These are phyloP conservation scores for Julus scandinavius DNA, from an alignment of 2,888 invertebrate genomes.

Conservation along the genomic window DNA sequence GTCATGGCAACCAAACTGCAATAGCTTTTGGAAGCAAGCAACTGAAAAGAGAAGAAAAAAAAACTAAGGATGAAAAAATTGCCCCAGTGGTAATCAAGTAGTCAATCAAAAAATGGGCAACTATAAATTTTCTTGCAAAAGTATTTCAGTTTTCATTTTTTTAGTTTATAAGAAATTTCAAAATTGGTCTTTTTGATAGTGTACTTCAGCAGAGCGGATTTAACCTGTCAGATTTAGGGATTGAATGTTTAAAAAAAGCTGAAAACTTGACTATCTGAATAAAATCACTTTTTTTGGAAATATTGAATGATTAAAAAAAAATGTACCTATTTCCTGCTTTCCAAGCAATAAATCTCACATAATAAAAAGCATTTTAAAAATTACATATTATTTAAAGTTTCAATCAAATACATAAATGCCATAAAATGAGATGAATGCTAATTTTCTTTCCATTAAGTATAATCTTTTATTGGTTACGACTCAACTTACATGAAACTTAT, in stretches of 20 bases:
- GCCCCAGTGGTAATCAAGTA: not conserved
- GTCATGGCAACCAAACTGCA: not conserved
- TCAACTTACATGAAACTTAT: too few species aligned
- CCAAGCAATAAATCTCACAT: too few species aligned
- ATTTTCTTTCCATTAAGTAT: too few species aligned
- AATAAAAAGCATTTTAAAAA: too few species aligned
- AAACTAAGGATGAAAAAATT: not conserved
- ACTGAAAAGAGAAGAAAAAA: not conserved
- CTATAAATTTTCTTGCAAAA: not conserved
- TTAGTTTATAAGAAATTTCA: not conserved
- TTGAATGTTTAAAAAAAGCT: not conserved
- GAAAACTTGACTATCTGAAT: not conserved
- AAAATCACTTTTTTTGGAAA: not conserved
- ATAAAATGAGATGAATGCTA: too few species aligned
- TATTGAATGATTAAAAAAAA: too few species aligned
- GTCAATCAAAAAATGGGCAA: not conserved
- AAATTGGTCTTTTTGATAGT: not conserved
- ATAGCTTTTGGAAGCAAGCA: not conserved
- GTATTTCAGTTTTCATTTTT: not conserved
- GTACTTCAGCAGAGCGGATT: not conserved
- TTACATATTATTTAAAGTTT: too few species aligned
- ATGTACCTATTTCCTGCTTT: too few species aligned
- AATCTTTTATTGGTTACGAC: too few species aligned
- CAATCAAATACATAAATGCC: too few species aligned
- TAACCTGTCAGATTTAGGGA: not conserved